A percentile compares a stretch with the other conserved stretches of the same genome.
These are phyloP conservation scores for Chloromyia formosa DNA, from an alignment of 2,888 invertebrate genomes.

Conservation along the genomic window DNA sequence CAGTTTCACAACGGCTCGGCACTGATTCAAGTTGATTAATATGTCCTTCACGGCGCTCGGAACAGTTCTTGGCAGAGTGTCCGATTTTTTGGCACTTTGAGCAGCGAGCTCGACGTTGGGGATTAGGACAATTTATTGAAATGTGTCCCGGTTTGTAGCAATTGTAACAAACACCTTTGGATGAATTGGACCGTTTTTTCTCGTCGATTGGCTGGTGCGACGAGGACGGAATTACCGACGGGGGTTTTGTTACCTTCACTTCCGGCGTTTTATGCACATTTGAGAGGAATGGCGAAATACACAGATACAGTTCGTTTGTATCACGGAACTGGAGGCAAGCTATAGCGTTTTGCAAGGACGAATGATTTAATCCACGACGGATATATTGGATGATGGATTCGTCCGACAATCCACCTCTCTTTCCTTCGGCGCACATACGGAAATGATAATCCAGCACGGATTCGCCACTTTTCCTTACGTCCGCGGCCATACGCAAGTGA, in stretches of 20 bases:
- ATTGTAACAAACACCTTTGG: neutral
- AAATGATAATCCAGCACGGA: neutral
- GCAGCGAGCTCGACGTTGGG: no score
- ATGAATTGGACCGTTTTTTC: neutral
- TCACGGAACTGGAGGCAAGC: neutral
- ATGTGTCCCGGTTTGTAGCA: neutral
- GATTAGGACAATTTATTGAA: no score
- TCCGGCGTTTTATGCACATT: neutral
- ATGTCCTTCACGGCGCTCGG: neutral
- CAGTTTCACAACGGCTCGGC: neutral
- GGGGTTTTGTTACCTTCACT: neutral
- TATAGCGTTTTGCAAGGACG: neutral
- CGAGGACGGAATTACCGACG: neutral
- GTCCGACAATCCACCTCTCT: slow-evolving; percentile 5
- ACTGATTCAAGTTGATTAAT: neutral
- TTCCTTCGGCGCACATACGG: neutral
- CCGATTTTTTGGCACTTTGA: no score
- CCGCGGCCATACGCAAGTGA: slow-evolving; percentile 9
- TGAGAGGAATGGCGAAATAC: neutral
- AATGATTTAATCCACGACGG: neutral
- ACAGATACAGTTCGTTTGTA: slow-evolving; percentile 16
- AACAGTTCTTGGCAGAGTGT: no score
- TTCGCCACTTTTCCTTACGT: neutral
- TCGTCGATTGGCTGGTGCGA: neutral
- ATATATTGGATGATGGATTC: no score